Percentiles rank a stretch among this genome's conserved stretches.
These are phyloP conservation scores for Pagrus major DNA, from an alignment of 2,113 vertebrate species.

Conservation along the genomic window DNA sequence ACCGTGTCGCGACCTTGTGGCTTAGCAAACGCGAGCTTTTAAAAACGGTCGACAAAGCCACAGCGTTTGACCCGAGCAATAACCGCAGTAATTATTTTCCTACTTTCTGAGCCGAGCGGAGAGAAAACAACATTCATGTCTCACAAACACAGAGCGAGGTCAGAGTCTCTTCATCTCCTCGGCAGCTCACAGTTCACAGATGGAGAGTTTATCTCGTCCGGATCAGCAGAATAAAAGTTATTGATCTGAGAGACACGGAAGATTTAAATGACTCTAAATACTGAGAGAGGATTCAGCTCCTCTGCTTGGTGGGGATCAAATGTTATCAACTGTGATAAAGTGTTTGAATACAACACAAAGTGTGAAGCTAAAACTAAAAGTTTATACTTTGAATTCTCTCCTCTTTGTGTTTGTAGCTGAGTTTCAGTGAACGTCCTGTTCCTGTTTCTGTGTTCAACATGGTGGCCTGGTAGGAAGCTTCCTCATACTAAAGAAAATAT, in stretches of 20 bases:
- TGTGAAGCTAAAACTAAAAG: not conserved
- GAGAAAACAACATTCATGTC: conserved; percentile 47
- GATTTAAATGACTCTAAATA: not conserved
- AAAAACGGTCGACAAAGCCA: conserved; percentile 55
- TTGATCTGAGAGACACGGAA: not conserved
- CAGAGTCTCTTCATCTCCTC: conserved; percentile 61
- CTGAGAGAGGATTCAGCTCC: too few relatives aligned
- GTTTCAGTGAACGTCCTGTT: too few relatives aligned
- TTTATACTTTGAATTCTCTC: not conserved
- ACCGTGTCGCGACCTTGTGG: conserved; percentile 63
- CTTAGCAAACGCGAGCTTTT: conserved; percentile 72
- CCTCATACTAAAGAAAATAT: too few relatives aligned
- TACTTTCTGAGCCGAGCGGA: conserved; percentile 56
- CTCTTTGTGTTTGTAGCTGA: too few relatives aligned
- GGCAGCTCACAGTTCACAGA: conserved; percentile 9
- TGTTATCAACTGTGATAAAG: not conserved
- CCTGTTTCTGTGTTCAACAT: too few relatives aligned
- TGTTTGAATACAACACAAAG: not conserved
- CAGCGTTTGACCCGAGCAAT: conserved; percentile 70
- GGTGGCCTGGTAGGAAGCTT: too few relatives aligned
- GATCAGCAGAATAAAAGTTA: not conserved
- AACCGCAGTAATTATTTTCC: conserved; percentile 72
- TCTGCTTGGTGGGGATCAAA: not conserved
- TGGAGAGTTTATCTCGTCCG: conserved; percentile 6
- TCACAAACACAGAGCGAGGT: conserved; percentile 63